Evolutionary conservation across 2,113 vertebrate species (phyloP), one percentile per base, ranked within the genome.

Genomic region (Calyptomena viridis): DNA sequence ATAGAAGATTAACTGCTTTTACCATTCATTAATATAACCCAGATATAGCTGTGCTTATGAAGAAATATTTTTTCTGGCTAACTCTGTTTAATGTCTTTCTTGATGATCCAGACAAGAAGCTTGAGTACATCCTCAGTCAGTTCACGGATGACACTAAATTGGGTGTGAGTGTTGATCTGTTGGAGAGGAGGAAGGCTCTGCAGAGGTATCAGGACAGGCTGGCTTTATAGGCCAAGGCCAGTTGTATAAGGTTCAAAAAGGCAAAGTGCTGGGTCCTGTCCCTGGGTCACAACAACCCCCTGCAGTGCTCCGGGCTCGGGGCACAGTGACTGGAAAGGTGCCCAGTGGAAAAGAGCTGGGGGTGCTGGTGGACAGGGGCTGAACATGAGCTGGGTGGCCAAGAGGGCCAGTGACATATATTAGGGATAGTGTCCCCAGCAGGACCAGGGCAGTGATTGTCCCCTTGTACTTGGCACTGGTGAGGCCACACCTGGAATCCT

Each of bases 381-480:
- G 73, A 2, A 33, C 6, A 5, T 0, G 33, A 52, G 53, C 8
- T 46, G 37, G 25, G 17, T 22, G 73, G 74, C 74, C 74, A 20
- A 8, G 39, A 10, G 5, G 5, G 46, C 28, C 74, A 2, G 0
- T 8, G 74, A 44, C 73, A 23, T 22, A 28, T 6, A 49, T 1
- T 39, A 52, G 63, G 14, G 18, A 21, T 25, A 10, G 39, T 1
- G 28, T 6, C 33, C 39, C 24, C 44, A 30, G 71, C 60, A 6
- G 42, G 20, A 17, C 60, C 83, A 2, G 52, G 42, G 10, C 60
- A 30, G n/a, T 23, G 44, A 25, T 3, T 20, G 11, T 31, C 15
- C 23, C 14, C 33, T 66, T 8, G 66, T 1, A 1, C 53, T 8
- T 8, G 4, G 62, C 31, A 3, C 44, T 12, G 42, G 4, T 4